phyloP scores from a whole-genome alignment of 2,113 vertebrate genomes.

The Mesoclemmys tuberculata region DNA sequence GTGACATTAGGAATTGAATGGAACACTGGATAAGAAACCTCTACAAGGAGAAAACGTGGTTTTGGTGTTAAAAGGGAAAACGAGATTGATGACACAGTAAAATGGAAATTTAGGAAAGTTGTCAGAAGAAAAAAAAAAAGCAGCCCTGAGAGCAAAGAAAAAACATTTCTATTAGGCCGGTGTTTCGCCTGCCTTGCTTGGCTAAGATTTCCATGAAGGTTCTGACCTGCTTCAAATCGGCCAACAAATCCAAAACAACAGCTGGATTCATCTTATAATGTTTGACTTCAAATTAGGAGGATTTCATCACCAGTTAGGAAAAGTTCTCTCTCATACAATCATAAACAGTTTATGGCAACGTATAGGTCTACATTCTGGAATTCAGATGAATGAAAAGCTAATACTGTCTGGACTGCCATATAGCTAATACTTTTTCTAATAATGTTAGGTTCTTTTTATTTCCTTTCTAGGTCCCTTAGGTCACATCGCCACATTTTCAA shows the following conservation, averaged over 20 bases:
- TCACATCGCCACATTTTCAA: neutral
- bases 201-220: neutral
- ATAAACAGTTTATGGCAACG: neutral
- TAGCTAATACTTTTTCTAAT: neutral
- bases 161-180: neutral
- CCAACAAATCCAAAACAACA: constrained; percentile 37
- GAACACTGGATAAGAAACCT: neutral
- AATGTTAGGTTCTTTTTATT: too few relatives aligned
- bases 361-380: neutral
- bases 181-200: neutral
- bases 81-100: neutral
- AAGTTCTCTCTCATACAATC: neutral
- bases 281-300: constrained; percentile 14
- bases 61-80: neutral
- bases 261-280: neutral
- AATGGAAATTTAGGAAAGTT: neutral
- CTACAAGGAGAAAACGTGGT: too few relatives aligned
- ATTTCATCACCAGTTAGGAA: constrained; percentile 30
- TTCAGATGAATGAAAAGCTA: too few relatives aligned
- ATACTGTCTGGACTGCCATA: too few relatives aligned
- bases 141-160: constrained; percentile 17
- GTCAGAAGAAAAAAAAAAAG: neutral
- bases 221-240: neutral
- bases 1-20: neutral
- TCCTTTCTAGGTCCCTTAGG: too few relatives aligned